phyloP scores from a whole-genome alignment of 2,797 vertebrate species.

The Eupleurogrammus muticus region DNA sequence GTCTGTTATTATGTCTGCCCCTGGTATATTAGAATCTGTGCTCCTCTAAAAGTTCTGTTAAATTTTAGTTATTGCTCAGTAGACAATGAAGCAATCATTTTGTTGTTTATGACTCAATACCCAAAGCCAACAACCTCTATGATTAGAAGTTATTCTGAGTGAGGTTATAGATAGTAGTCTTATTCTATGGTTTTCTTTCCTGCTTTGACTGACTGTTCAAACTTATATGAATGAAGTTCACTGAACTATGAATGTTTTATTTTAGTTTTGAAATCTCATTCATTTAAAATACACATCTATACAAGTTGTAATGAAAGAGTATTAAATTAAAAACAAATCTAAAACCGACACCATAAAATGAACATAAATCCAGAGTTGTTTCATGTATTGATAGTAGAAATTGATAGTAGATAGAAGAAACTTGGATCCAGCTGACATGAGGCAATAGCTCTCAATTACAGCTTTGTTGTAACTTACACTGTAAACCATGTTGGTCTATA shows the following conservation, averaged over 20 bases:
- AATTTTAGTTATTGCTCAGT: conserved; percentile 15
- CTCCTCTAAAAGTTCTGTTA: conserved; percentile 18
- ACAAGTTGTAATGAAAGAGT: background rate
- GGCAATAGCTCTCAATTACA: conserved; percentile 1
- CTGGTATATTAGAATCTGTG: conserved; percentile 4
- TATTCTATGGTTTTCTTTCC: conserved; percentile 31
- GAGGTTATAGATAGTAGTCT: conserved; percentile 9
- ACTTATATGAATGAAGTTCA: conserved; percentile 38
- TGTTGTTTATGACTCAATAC: conserved; percentile 28
- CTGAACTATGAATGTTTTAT: background rate
- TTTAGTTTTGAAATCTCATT: conserved; percentile 16
- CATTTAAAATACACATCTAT: conserved; percentile 5
- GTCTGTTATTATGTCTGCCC: conserved; percentile 10
- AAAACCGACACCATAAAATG: background rate
- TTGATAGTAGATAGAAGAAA: conserved; percentile 12
- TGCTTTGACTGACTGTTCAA: conserved; percentile 10
- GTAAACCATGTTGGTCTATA: background rate
- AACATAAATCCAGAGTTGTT: background rate
- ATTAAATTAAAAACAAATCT: conserved; percentile 11
- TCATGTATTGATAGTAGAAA: conserved; percentile 1
- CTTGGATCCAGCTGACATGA: background rate
- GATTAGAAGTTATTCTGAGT: conserved; percentile 27
- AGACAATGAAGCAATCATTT: conserved; percentile 12
- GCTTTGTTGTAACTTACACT: background rate
- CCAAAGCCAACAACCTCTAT: conserved; percentile 1